A percentile compares a stretch with the other conserved stretches of the same genome.
phyloP scores from a whole-genome alignment of 2,113 vertebrate genomes.

The Stigmatopora argus region DNA sequence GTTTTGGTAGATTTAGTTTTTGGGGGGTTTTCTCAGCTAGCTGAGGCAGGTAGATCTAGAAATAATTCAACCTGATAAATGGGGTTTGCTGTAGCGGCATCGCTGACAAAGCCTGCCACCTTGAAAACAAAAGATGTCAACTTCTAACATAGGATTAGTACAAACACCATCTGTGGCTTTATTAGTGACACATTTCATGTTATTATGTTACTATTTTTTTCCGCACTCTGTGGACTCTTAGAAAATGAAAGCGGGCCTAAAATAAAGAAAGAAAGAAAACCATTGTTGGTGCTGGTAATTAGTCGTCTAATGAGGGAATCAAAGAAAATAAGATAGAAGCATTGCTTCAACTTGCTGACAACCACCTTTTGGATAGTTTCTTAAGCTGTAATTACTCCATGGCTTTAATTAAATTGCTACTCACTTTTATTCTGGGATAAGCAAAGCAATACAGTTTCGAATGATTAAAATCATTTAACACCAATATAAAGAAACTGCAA shows the following conservation, averaged over 20 bases:
- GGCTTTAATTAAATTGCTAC: conserved; percentile 10
- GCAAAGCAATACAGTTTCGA: background rate
- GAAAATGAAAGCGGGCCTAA: too few relatives aligned
- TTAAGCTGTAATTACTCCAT: background rate
- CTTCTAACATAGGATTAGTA: conserved; percentile 10
- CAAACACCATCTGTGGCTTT: conserved; percentile 19
- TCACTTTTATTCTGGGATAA: background rate
- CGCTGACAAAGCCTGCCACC: background rate
- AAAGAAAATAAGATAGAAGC: conserved; percentile 20
- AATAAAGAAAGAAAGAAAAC: conserved; percentile 32
- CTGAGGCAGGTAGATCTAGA: too few relatives aligned
- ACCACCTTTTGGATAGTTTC: conserved; percentile 4
- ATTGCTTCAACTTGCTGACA: conserved; percentile 16
- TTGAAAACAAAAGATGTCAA: background rate
- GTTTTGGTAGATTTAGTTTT: background rate
- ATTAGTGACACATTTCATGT: conserved; percentile 13
- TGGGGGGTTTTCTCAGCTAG: too few relatives aligned
- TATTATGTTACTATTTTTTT: conserved; percentile 20
- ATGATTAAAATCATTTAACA: conserved; percentile 13
- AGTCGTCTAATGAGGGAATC: conserved; percentile 38
- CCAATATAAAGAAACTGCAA: conserved; percentile 9
- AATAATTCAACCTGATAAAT: too few relatives aligned
- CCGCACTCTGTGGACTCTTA: conserved; percentile 30
- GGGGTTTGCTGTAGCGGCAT: background rate
- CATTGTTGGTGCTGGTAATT: conserved; percentile 35